These are phyloP conservation scores for Bombus superbus DNA, from an alignment of 1,140 invertebrate species.

Conservation along the genomic window DNA sequence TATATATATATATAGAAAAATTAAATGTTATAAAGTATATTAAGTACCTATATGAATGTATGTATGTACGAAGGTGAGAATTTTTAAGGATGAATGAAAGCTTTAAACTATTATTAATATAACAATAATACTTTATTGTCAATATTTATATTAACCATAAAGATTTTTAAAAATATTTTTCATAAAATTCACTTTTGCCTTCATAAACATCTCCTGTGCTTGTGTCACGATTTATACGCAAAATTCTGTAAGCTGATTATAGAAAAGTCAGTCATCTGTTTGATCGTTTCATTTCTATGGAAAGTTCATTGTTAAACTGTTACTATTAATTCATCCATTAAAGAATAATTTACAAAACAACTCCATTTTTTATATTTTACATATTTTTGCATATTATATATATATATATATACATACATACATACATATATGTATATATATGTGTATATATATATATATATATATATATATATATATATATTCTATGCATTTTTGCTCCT, in stretches of 20 bases:
- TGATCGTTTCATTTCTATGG: background rate
- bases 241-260: background rate
- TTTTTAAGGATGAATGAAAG: background rate
- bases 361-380: background rate
- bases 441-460: too few relatives aligned
- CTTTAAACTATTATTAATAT: background rate
- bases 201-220: background rate
- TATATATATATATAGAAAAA: background rate
- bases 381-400: background rate
- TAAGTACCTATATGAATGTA: background rate
- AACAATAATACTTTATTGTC: background rate
- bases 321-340: background rate
- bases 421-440: too few relatives aligned
- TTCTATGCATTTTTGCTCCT: too few relatives aligned
- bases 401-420: too few relatives aligned
- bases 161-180: background rate
- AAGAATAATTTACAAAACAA: background rate
- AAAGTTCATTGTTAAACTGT: too few relatives aligned
- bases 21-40: background rate
- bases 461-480: too few relatives aligned
- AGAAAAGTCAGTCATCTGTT: background rate
- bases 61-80: background rate
- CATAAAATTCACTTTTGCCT: background rate
- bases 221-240: too few relatives aligned
- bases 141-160: conserved; percentile 16